Percentiles rank a stretch among this genome's conserved stretches.
phyloP scores from a whole-genome alignment of 2,113 vertebrate species.

The Nerophis ophidion region DNA sequence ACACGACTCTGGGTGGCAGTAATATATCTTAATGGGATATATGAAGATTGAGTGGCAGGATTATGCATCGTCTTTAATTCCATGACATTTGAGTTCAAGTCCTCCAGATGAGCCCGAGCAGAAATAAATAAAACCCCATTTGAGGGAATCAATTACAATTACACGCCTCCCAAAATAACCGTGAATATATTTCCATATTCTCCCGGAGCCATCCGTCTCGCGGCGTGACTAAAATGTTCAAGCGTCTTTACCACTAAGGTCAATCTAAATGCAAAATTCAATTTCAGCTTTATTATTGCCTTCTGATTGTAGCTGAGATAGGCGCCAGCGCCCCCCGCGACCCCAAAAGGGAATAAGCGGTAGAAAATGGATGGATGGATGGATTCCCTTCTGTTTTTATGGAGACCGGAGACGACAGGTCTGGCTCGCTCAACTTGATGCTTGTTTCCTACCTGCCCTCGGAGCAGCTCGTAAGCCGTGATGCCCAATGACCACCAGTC shows the following conservation, averaged over 20 bases:
- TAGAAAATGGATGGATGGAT: too few relatives aligned
- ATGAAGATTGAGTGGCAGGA: constrained; percentile 2
- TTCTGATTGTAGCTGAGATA: too few relatives aligned
- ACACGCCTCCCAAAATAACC: constrained; percentile 26
- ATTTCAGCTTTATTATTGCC: constrained; percentile 9
- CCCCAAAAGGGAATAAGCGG: too few relatives aligned
- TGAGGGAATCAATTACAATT: constrained; percentile 42
- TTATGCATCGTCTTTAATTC: constrained; percentile 26
- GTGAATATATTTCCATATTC: constrained; percentile 12
- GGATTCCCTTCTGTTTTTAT: constrained; percentile 16
- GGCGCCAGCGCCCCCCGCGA: too few relatives aligned
- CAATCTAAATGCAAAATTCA: constrained; percentile 31
- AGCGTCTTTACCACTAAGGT: constrained; percentile 15
- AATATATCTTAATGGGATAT: not conserved
- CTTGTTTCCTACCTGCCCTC: constrained; percentile 79
- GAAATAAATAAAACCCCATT: constrained; percentile 23
- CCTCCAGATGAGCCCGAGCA: constrained; percentile 25
- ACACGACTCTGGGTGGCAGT: not conserved
- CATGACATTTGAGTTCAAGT: constrained; percentile 36
- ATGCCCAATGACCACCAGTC: constrained; percentile 83
- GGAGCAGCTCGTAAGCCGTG: constrained; percentile 90
- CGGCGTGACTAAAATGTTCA: constrained; percentile 30
- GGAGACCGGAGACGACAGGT: constrained; percentile 5
- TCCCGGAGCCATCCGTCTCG: constrained; percentile 14
- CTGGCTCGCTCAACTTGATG: not conserved